Conservation (phyloP, 1,140 invertebrate genomes). For the Atta texana region DNA sequence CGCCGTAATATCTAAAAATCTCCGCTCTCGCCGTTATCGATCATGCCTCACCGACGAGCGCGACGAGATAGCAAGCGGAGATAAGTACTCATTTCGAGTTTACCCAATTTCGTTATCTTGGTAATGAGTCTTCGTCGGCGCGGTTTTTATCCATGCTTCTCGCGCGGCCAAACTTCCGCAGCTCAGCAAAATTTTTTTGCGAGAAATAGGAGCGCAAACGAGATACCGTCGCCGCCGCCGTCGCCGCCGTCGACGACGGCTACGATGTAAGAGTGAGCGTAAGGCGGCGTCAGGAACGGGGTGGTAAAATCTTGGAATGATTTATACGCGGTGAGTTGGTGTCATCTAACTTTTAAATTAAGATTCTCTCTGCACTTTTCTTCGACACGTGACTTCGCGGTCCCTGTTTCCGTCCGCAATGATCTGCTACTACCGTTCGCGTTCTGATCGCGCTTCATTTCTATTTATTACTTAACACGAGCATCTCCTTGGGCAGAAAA, state of each 20-base stretch:
- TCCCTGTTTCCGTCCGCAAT: background rate
- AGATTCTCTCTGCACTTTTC: slow-evolving; percentile 68
- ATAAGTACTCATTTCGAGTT: slow-evolving; percentile 46
- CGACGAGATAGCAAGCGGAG: slow-evolving; percentile 9
- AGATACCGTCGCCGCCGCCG: slow-evolving; percentile 23
- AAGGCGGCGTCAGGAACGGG: slow-evolving; percentile 29
- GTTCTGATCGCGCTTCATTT: background rate
- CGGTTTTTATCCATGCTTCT: slow-evolving; percentile 35
- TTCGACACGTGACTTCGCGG: slow-evolving; percentile 11
- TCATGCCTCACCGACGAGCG: slow-evolving; percentile 16
- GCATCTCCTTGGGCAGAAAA: slow-evolving; percentile 38
- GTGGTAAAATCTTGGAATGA: slow-evolving; percentile 68
- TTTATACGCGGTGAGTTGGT: slow-evolving; percentile 76
- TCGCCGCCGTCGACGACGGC: background rate
- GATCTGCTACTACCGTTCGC: slow-evolving; percentile 1
- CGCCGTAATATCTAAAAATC: slow-evolving; percentile 16
- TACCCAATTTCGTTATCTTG: slow-evolving; percentile 52
- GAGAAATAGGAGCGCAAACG: slow-evolving; percentile 45
- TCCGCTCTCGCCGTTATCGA: slow-evolving; percentile 45
- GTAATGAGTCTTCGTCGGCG: slow-evolving; percentile 49
- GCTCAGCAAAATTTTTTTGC: slow-evolving; percentile 50
- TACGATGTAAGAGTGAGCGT: slow-evolving; percentile 24
- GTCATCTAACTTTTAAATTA: slow-evolving; percentile 81
- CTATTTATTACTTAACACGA: slow-evolving; percentile 47
- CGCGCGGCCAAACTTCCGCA: slow-evolving; percentile 36